Conservation (phyloP, 2,113 vertebrate species). For the Zootoca vivipara region DNA sequence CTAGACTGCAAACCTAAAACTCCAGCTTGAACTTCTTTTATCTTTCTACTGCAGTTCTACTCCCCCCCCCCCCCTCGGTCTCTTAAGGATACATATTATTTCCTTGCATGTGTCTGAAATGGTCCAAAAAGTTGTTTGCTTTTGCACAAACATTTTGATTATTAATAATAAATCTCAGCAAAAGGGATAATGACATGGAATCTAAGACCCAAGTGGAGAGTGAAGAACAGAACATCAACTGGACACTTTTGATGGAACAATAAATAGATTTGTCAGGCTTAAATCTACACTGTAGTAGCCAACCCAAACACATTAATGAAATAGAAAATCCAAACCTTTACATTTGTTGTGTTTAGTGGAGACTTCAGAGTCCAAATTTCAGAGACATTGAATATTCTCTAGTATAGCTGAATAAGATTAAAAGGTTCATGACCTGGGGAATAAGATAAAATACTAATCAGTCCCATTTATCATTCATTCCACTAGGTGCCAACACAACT, state of each 20-base stretch:
- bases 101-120: not conserved
- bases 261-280: not conserved
- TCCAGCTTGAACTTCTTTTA: not conserved
- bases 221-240: not conserved
- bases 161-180: not conserved
- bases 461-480: conserved; percentile 1
- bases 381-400: not conserved
- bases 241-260: not conserved
- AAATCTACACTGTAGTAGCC: not conserved
- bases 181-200: not conserved
- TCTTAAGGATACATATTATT: not conserved
- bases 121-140: not conserved
- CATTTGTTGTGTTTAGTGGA: not conserved
- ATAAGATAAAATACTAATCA: not conserved
- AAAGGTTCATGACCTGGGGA: not conserved
- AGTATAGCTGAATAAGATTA: not conserved
- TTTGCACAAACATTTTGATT: not conserved
- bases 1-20: not conserved
- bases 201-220: no score
- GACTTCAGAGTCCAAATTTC: not conserved
- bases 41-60: not conserved
- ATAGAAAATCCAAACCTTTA: not conserved
- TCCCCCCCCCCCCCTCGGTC: not conserved
- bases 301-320: not conserved
- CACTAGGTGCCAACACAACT: not conserved